These are phyloP conservation scores for Polyodon spathula DNA, from an alignment of 2,113 vertebrate species.

Conservation along the genomic window DNA sequence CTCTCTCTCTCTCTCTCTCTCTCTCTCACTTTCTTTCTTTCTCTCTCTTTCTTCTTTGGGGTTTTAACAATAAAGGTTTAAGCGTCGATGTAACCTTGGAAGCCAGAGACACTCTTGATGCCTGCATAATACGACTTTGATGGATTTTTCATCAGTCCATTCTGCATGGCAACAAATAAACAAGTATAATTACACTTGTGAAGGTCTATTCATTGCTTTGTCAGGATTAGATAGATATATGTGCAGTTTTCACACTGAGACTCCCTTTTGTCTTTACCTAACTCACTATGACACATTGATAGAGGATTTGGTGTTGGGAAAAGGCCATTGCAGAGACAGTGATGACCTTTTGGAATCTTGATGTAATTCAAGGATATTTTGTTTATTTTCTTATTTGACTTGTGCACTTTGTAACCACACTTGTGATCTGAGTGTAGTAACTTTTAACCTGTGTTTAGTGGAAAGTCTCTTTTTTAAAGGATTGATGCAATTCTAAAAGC, in stretches of 20 bases:
- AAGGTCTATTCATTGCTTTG: conserved; percentile 96
- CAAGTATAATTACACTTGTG: conserved; percentile 99
- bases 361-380: conserved; percentile 83
- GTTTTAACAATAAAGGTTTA: conserved; percentile 83
- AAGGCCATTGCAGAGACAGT: conserved; percentile 85
- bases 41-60: conserved; percentile 38
- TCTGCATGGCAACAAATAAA: conserved; percentile 99
- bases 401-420: conserved; percentile 51
- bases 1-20: conserved; percentile 31
- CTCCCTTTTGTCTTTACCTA: conserved; percentile 99
- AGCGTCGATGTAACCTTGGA: conserved; percentile 76
- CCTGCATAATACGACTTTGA: conserved; percentile 87
- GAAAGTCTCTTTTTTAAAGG: conserved; percentile 24
- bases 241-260: conserved; percentile 88
- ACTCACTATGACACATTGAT: conserved; percentile 99
- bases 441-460: conserved; percentile 60
- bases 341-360: conserved; percentile 93
- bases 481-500: conserved; percentile 50
- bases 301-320: conserved; percentile 94
- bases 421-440: conserved; percentile 48
- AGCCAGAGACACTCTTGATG: conserved; percentile 55
- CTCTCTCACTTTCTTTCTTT: conserved; percentile 67
- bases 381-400: conserved; percentile 65
- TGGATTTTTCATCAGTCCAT: conserved; percentile 91
- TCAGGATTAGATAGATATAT: conserved; percentile 93